Base-by-base conservation (phyloP, 2,113 vertebrate genomes). In the Pandion haliaetus region DNA sequence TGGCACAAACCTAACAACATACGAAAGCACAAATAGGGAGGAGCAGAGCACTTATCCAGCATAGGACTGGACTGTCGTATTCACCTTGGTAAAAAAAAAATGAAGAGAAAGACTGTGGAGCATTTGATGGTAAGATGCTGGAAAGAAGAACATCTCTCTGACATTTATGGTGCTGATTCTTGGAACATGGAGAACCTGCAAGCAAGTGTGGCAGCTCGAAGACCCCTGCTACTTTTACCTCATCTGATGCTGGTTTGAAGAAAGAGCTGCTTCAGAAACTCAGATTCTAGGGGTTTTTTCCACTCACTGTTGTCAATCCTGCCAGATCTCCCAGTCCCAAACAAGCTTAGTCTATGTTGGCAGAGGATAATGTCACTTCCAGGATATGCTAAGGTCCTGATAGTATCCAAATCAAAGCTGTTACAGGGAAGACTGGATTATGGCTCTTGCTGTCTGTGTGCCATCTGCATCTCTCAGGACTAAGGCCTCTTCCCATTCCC, bases 361-460 rank as follows among this genome's bases (percentile, higher is more conserved):
- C 96, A 96, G 94, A 97, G 94, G 95, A 92, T 96, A 95, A 95
- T 96, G 91, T 88, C 87, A 82, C 92, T 96, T 94, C 87, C 85
- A 94, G 93, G 96, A 96, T 97, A 98, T 98, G 96, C 93, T 97
- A 93, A 81, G 95, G 87, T 95, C 96, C 96, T 93, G 85, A 97
- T 78, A 92, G 67, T 71, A 95, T 62, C 88, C 90, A 87, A 76
- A 82, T 92, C 58, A 81, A 95, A 92, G 72, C 85, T 86, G 72
- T 94, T 80, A 71, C 34, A 57, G 76, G 94, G 94, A 96, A 95
- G 93, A 84, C 70, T 19, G 24, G 80, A 89, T 76, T 82, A 70
- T 3, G 40, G 74, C 84, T 96, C 44, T 94, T 92, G 85, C 95
- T 94, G 66, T 80, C 72, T 90, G 81, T 83, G 90, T 97, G 80